Conservation (phyloP, 2,888 invertebrate genomes). For the Elmis aenea region DNA sequence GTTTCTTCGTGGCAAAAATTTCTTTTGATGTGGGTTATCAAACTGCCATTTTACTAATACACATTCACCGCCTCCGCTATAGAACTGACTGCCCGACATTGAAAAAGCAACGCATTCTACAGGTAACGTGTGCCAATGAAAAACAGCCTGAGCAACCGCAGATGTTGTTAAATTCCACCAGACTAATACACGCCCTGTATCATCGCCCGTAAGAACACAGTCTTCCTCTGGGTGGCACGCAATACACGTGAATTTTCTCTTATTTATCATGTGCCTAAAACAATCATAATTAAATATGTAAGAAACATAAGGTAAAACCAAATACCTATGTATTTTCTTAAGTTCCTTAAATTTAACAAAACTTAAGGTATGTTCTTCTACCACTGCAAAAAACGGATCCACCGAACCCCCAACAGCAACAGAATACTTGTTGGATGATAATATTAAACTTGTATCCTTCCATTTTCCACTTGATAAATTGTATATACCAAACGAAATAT, state of each 20-base stretch:
- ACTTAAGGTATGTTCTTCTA: conserved; percentile 24
- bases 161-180: conserved; percentile 52
- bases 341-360: conserved; percentile 18
- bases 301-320: conserved; percentile 30
- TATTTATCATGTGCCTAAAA: conserved; percentile 24
- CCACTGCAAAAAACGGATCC: conserved; percentile 31
- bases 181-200: conserved; percentile 57
- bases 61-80: conserved; percentile 73
- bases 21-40: conserved; percentile 47
- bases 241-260: conserved; percentile 55
- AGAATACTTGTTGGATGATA: conserved; percentile 13
- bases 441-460: neutral
- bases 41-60: conserved; percentile 73
- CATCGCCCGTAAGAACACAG: conserved; percentile 65
- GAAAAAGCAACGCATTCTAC: conserved; percentile 65
- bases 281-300: neutral
- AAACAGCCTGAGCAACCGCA: conserved; percentile 45
- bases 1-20: conserved; percentile 66
- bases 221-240: conserved; percentile 62
- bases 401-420: conserved; percentile 24
- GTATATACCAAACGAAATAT: neutral
- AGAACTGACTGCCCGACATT: conserved; percentile 58
- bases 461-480: neutral
- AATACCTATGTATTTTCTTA: conserved; percentile 5
- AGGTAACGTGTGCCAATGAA: conserved; percentile 75